Evolutionary conservation across 2,888 invertebrate genomes (phyloP).

Genomic region (Drosophila borborema): DNA sequence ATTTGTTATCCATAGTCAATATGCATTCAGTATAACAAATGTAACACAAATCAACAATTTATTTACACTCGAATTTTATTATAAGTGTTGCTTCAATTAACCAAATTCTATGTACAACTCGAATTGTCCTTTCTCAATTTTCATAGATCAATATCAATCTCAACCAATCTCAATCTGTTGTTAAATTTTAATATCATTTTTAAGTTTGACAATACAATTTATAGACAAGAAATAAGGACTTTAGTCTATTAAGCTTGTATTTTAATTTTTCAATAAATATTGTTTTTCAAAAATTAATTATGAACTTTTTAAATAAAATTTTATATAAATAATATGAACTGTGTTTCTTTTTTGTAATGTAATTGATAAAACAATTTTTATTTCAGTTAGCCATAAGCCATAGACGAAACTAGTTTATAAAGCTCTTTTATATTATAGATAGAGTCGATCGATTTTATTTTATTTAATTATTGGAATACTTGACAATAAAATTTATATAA

Average conservation of each 20-base stretch:
- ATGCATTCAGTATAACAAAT: constrained; percentile 12
- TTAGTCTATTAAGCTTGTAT: constrained; percentile 15
- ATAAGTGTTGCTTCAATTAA: constrained; percentile 23
- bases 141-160: constrained; percentile 31
- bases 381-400: background rate
- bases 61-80: constrained; percentile 58
- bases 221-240: constrained; percentile 8
- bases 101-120: constrained; percentile 27
- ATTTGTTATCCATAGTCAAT: constrained; percentile 18
- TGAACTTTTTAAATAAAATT: background rate
- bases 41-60: constrained; percentile 11
- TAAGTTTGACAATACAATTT: constrained; percentile 41
- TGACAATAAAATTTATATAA: background rate
- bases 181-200: constrained; percentile 28
- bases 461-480: background rate
- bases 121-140: constrained; percentile 37
- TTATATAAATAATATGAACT: background rate
- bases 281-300: background rate
- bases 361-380: background rate
- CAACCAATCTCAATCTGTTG: constrained; percentile 26
- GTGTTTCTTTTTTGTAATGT: background rate
- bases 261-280: constrained; percentile 10
- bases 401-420: background rate
- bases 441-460: background rate
- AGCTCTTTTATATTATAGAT: background rate